These are phyloP conservation scores for Neogale vison DNA, from an alignment of 2,113 vertebrate species.

Conservation along the genomic window DNA sequence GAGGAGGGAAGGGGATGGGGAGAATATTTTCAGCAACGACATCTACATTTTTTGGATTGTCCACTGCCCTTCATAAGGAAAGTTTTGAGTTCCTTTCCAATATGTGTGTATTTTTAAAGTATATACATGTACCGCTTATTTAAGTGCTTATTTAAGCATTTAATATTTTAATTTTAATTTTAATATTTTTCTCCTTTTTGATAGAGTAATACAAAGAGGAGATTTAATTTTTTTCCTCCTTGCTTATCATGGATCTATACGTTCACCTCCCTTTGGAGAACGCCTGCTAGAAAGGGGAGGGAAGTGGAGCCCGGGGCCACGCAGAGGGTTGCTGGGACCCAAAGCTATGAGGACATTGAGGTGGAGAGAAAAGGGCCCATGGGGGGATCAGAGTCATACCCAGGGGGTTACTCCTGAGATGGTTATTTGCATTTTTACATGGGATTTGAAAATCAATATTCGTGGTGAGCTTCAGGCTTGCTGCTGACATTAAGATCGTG, in stretches of 20 bases:
- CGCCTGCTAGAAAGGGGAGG: neutral
- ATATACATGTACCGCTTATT: neutral
- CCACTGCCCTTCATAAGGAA: neutral
- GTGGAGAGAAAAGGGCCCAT: neutral
- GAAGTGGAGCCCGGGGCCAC: neutral
- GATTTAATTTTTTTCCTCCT: neutral
- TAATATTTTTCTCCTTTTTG: slow-evolving; percentile 10
- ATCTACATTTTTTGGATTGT: neutral
- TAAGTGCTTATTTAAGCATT: neutral
- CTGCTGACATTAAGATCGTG: neutral
- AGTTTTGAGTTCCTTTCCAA: neutral
- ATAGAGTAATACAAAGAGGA: neutral
- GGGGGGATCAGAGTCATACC: neutral
- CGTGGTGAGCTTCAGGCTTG: neutral
- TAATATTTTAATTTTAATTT: neutral
- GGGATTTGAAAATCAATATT: neutral
- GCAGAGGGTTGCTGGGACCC: neutral
- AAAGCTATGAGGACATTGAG: neutral
- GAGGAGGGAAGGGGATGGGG: neutral
- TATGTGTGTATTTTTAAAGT: neutral
- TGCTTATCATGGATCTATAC: neutral
- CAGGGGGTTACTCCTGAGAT: neutral
- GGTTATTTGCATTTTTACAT: neutral
- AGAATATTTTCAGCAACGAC: neutral
- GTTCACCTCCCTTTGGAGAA: neutral